Conservation (phyloP, 2,797 vertebrate species). For the Xyrichtys novacula region DNA sequence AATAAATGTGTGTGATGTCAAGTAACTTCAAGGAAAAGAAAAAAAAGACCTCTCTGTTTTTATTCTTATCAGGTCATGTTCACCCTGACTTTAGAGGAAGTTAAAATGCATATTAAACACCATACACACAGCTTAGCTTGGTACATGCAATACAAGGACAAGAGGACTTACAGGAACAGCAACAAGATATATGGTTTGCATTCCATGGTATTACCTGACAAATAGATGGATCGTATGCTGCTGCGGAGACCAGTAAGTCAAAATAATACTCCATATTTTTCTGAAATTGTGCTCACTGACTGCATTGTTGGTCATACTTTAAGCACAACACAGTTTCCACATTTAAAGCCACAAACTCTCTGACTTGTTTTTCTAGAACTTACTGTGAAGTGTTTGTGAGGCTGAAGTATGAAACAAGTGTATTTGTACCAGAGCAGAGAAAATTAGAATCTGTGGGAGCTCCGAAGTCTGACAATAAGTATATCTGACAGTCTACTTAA, state of each 20-base stretch:
- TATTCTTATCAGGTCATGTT: neutral
- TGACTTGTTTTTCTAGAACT: neutral
- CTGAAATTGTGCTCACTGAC: neutral
- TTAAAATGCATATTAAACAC: neutral
- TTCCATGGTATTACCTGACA: neutral
- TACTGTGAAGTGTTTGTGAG: neutral
- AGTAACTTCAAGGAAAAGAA: no score
- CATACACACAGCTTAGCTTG: neutral
- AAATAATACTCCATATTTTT: slow-evolving; percentile 4
- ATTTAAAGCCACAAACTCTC: neutral
- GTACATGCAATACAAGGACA: neutral
- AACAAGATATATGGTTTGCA: neutral
- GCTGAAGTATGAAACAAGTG: neutral
- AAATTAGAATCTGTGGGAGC: neutral
- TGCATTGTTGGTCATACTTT: neutral
- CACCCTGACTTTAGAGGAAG: neutral
- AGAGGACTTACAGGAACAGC: neutral
- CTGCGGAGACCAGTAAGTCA: neutral
- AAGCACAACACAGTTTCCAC: neutral
- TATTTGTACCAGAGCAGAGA: neutral
- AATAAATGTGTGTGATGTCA: no score
- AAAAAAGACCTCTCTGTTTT: neutral
- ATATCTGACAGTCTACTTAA: neutral
- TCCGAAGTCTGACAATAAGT: neutral
- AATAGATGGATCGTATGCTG: neutral